Evolutionary conservation across 2,113 vertebrate species (phyloP).

Genomic region (Pitta sordida): DNA sequence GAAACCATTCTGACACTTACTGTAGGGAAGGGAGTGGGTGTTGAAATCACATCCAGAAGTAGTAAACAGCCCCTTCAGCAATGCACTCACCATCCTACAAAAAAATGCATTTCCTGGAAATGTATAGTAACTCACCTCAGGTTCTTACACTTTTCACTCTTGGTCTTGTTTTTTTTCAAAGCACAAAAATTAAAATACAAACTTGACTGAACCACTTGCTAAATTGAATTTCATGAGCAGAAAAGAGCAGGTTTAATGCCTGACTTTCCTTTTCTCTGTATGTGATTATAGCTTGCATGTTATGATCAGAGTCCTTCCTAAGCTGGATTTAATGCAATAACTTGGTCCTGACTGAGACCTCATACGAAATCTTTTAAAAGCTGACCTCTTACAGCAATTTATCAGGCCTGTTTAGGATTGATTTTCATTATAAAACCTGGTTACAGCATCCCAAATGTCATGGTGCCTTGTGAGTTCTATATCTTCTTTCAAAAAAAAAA

Average conservation of each 20-base stretch:
- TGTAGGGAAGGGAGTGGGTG: background rate
- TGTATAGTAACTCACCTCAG: background rate
- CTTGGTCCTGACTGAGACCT: background rate
- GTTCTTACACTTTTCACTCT: background rate
- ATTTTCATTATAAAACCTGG: constrained; percentile 25
- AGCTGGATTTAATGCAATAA: constrained; percentile 14
- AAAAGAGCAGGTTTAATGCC: background rate
- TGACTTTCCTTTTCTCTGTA: background rate
- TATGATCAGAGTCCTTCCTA: background rate
- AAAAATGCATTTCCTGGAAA: background rate
- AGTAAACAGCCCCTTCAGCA: background rate
- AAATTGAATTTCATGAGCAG: background rate
- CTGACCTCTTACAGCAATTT: background rate
- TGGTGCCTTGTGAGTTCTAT: background rate
- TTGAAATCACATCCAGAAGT: background rate
- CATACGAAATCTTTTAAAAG: constrained; percentile 16
- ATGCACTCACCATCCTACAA: too few relatives aligned
- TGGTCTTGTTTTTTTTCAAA: background rate
- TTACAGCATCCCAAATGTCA: background rate
- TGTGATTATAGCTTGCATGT: background rate
- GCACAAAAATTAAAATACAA: background rate
- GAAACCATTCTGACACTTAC: background rate
- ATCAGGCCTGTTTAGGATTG: constrained; percentile 22
- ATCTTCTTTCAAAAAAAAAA: background rate
- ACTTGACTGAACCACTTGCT: background rate